Evolutionary conservation across 2,113 vertebrate species (phyloP).

Genomic region (Myrmecophaga tridactyla): DNA sequence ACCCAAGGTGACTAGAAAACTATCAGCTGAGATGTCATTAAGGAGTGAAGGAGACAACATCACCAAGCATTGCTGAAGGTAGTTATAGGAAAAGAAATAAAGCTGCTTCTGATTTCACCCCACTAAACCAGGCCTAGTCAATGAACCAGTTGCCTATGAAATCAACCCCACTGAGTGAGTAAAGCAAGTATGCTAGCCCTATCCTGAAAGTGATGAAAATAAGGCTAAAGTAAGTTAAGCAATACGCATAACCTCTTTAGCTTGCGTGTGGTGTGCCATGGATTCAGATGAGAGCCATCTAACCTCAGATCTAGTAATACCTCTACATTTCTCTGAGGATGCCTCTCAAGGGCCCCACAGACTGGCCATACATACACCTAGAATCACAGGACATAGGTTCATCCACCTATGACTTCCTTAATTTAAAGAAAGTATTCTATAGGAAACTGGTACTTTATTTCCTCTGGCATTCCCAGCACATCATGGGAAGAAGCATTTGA

Average conservation of each 20-base stretch:
- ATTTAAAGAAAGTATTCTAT: neutral
- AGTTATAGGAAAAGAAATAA: neutral
- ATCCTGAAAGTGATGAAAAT: neutral
- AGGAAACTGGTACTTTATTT: neutral
- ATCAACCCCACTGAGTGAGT: no score
- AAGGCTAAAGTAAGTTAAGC: neutral
- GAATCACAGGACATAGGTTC: neutral
- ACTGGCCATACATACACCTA: neutral
- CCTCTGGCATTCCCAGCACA: neutral
- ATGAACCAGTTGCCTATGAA: accelerated
- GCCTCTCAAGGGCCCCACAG: neutral
- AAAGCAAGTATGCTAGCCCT: neutral
- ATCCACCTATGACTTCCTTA: neutral
- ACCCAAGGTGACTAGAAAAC: neutral
- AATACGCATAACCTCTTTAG: accelerated
- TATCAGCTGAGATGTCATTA: neutral
- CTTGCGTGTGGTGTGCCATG: no score
- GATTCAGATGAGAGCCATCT: neutral
- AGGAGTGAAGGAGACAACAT: neutral
- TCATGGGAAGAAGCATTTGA: neutral
- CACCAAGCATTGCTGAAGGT: neutral
- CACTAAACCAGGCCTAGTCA: neutral
- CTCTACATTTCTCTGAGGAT: neutral
- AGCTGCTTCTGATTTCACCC: neutral
- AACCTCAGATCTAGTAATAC: neutral